Evolutionary conservation across 2,797 vertebrate genomes (phyloP), one percentile per base, ranked within the genome.

Genomic region (Cercopithecus diana): DNA sequence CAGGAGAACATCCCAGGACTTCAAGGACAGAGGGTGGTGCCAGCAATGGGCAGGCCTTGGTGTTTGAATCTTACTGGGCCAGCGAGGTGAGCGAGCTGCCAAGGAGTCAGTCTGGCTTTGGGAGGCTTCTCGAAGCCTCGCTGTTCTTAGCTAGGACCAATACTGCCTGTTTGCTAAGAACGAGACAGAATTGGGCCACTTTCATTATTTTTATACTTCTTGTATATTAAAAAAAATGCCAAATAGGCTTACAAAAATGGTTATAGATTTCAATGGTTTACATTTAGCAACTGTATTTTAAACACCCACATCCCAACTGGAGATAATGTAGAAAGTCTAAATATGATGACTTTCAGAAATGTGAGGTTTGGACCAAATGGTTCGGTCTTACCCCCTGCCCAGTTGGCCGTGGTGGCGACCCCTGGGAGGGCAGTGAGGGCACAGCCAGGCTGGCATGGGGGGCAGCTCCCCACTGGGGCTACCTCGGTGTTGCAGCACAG

Each of bases 131-230:
- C 83, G 3, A 20, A 83, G 57, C 64, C 92, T 93, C 28, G 0
- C 52, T 55, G 75, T 80, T 76, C 73, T 91, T 83, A 45, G 12
- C 81, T 30, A 61, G 93, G 79, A 57, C 73, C 85, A 26, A 41
- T 48, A 2, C 8, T 57, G 67, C 33, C 39, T 96, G 17, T 79
- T 81, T 85, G 92, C 96, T 90, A 97, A 58, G 90, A 75, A 28
- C 3, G 81, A 97, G 96, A 97, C 97, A 96, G 97, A 98, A 98
- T 83, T 93, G 95, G 97, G 96, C 52, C 97, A 97, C 70, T 28
- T 48, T 85, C 84, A 95, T 96, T 97, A 97, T 97, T 97, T 97
- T 97, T 96, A 97, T 88, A 61, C 58, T 96, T 97, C 58, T 83
- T 81, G 82, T 93, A 86, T 77, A 76, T 88, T 52, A 77, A 26